phyloP scores from a whole-genome alignment of 1,140 invertebrate genomes.

The Drosophila bocki region DNA sequence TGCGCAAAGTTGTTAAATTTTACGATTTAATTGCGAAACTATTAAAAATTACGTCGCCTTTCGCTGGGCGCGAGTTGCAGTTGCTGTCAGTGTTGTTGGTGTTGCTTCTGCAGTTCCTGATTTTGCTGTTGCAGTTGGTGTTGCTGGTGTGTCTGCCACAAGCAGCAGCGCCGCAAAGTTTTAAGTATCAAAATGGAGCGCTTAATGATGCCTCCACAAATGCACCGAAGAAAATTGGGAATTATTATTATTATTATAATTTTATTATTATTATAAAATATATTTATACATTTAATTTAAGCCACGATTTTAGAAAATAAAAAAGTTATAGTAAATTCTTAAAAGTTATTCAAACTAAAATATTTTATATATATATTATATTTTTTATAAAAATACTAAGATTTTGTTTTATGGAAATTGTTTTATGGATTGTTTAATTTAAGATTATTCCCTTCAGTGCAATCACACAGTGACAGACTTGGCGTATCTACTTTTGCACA shows the following conservation, averaged over 20 bases:
- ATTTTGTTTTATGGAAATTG: too few relatives aligned
- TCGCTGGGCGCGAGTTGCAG: slow-evolving; percentile 47
- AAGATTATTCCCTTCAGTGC: background rate
- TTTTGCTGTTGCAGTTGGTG: slow-evolving; percentile 21
- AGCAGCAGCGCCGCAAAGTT: slow-evolving; percentile 64
- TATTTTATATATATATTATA: too few relatives aligned
- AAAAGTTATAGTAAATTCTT: too few relatives aligned
- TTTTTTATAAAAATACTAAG: too few relatives aligned
- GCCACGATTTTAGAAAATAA: too few relatives aligned
- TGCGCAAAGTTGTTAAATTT: slow-evolving; percentile 84
- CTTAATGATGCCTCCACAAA: slow-evolving; percentile 72
- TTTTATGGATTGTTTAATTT: too few relatives aligned
- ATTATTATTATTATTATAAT: background rate
- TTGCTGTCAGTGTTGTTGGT: slow-evolving; percentile 27
- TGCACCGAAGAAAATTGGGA: slow-evolving; percentile 49
- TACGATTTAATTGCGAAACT: slow-evolving; percentile 84
- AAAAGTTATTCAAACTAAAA: too few relatives aligned
- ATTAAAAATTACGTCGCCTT: slow-evolving; percentile 83
- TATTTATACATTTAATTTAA: too few relatives aligned
- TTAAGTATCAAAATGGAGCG: slow-evolving; percentile 79
- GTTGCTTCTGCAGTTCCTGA: slow-evolving; percentile 9
- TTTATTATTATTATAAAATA: too few relatives aligned
- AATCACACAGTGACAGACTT: slow-evolving; percentile 17
- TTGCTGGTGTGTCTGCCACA: slow-evolving; percentile 36
- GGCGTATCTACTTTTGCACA: slow-evolving; percentile 83